A percentile compares a stretch with the other conserved stretches of the same genome.
phyloP scores from a whole-genome alignment of 2,888 invertebrate genomes.

The Phytoseiulus persimilis region DNA sequence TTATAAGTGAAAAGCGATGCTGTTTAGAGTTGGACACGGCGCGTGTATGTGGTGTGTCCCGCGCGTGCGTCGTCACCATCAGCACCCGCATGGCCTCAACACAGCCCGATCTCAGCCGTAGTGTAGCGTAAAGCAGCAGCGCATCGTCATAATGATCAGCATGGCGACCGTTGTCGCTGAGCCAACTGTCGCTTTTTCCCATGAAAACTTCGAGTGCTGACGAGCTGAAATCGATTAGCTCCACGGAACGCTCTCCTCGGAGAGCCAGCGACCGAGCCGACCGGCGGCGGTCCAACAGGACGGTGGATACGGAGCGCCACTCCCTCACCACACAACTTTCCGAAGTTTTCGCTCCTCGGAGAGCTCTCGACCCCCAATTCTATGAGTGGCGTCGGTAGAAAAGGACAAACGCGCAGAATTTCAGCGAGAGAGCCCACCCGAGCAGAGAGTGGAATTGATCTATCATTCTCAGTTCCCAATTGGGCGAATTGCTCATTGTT shows the following conservation, averaged over 20 bases:
- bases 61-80: background rate
- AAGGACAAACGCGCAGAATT: background rate
- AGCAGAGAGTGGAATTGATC: background rate
- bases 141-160: background rate
- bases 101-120: background rate
- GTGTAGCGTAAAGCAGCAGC: background rate
- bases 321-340: no score
- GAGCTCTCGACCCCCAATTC: no score
- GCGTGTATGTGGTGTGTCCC: background rate
- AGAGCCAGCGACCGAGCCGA: background rate
- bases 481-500: background rate
- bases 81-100: background rate
- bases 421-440: background rate
- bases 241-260: background rate
- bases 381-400: no score
- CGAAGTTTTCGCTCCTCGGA: no score
- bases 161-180: background rate
- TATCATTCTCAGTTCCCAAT: background rate
- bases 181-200: background rate
- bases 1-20: background rate
- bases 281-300: no score
- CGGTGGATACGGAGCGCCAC: no score
- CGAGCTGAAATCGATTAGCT: background rate
- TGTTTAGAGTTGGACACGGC: background rate
- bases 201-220: background rate